Conservation (phyloP, 1,140 invertebrate genomes). For the Acromyrmex heyeri region DNA sequence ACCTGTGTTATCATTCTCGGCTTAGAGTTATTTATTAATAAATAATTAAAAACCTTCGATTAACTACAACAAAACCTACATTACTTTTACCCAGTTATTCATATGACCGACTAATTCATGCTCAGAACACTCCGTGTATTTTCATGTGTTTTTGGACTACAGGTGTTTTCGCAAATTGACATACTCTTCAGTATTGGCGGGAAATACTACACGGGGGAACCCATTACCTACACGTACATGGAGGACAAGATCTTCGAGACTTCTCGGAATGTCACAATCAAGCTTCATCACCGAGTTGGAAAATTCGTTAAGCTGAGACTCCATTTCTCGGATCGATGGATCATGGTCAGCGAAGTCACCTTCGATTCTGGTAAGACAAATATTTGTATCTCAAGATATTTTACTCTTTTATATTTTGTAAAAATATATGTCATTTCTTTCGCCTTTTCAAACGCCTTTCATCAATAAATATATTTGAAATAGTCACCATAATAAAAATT, state of each 20-base stretch:
- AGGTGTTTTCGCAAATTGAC: conserved; percentile 93
- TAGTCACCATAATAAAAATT: no score
- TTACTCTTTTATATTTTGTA: background rate
- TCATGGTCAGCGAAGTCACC: conserved; percentile 95
- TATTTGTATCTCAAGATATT: background rate
- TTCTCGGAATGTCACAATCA: conserved; percentile 94
- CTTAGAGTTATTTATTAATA: conserved; percentile 17
- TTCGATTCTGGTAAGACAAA: conserved; percentile 91
- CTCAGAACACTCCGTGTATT: background rate
- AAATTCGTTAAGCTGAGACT: conserved; percentile 93
- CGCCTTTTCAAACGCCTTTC: background rate
- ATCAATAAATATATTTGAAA: background rate
- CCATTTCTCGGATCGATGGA: conserved; percentile 94
- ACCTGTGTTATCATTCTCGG: background rate
- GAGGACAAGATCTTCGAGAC: conserved; percentile 94
- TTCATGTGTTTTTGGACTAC: conserved; percentile 60
- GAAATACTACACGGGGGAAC: conserved; percentile 91
- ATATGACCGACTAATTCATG: background rate
- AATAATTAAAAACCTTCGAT: conserved; percentile 1
- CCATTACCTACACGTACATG: conserved; percentile 91
- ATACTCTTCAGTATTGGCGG: conserved; percentile 95
- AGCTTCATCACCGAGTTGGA: conserved; percentile 93
- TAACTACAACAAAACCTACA: background rate
- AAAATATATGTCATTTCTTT: background rate
- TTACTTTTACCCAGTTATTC: conserved; percentile 5